Evolutionary conservation across 2,888 invertebrate species (phyloP).

Genomic region (Eumerus sabulonum): DNA sequence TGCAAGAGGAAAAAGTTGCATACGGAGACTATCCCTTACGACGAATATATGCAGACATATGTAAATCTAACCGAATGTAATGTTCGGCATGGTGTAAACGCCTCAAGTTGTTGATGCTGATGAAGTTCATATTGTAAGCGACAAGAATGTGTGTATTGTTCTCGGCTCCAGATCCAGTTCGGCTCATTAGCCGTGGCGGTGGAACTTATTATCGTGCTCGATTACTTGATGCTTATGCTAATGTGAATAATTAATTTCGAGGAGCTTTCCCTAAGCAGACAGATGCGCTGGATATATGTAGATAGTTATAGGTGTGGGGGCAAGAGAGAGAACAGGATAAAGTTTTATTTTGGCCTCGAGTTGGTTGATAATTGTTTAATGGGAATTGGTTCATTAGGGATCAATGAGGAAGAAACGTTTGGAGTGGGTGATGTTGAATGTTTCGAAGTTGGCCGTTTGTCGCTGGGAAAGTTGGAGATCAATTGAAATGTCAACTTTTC

Average conservation of each 20-base stretch:
- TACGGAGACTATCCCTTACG: conserved; percentile 37
- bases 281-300: not conserved
- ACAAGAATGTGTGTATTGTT: conserved; percentile 4
- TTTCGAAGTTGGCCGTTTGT: not conserved
- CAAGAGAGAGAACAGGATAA: not conserved
- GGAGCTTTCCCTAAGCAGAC: conserved; percentile 24
- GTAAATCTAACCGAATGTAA: conserved; percentile 42
- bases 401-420: conserved; percentile 27
- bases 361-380: conserved; percentile 46
- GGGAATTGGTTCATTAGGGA: conserved; percentile 52
- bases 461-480: too few relatives aligned
- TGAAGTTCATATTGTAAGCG: conserved; percentile 55
- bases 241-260: conserved; percentile 65
- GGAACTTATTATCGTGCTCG: conserved; percentile 66
- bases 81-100: conserved; percentile 7
- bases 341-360: conserved; percentile 45
- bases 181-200: conserved; percentile 65
- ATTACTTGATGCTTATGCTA: conserved; percentile 68
- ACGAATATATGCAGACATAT: conserved; percentile 36
- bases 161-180: not conserved
- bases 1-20: conserved; percentile 23
- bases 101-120: conserved; percentile 19
- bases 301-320: conserved; percentile 1
- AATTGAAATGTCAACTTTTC: conserved; percentile 5
- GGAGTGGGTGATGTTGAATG: not conserved